These are phyloP conservation scores for Dicrurus megarhynchus DNA, from an alignment of 2,113 vertebrate genomes.

Conservation along the genomic window DNA sequence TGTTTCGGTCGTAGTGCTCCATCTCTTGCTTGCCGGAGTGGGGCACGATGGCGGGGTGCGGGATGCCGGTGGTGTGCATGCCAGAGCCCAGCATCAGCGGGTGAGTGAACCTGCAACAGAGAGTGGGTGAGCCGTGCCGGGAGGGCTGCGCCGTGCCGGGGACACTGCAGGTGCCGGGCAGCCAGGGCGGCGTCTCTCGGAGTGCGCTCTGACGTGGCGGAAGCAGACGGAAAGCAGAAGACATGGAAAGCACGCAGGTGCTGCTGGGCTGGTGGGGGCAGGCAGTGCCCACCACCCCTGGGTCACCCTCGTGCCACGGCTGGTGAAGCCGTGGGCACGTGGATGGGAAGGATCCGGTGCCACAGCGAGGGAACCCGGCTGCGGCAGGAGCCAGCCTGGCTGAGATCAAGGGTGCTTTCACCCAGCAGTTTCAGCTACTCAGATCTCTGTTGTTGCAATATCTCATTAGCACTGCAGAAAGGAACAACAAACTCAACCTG, in stretches of 20 bases:
- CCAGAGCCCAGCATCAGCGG: constrained; percentile 92
- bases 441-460: not conserved
- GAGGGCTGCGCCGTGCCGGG: rapidly evolving
- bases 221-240: constrained; percentile 32
- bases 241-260: not conserved
- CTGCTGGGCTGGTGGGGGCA: not conserved
- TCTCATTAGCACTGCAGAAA: not conserved
- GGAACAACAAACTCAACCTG: not conserved
- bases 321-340: rapidly evolving
- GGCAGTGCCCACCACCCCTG: not conserved
- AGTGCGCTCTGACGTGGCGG: not conserved
- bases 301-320: not conserved
- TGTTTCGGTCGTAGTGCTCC: constrained; percentile 88
- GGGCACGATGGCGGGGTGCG: constrained; percentile 93
- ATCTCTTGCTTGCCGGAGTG: constrained; percentile 92
- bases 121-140: not conserved
- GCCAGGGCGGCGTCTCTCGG: not conserved
- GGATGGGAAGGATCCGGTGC: not conserved
- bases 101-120: constrained; percentile 88
- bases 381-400: not conserved
- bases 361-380: not conserved
- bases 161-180: not conserved
- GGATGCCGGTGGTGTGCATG: constrained; percentile 95
- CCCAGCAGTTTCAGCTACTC: not conserved
- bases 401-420: not conserved